Base-by-base conservation (phyloP, 1,140 invertebrate genomes). In the Trichoplusia ni region DNA sequence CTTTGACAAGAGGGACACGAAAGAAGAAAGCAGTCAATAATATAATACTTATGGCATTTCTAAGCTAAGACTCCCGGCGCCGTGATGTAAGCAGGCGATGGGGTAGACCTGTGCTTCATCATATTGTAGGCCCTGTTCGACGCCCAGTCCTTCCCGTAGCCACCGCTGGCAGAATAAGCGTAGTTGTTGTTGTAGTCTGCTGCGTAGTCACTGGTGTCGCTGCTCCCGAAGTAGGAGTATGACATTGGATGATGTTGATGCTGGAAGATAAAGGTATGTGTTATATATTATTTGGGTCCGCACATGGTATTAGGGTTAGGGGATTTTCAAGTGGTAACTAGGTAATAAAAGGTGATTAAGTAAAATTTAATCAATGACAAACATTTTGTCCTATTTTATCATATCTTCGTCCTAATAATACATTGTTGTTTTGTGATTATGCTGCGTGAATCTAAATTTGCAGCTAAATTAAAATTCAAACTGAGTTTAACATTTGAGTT, bases 81-180 rank as follows among this genome's bases (percentile, higher is more conserved):
- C n/a, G 84, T 89, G 1, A 85, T 82, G 21, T 86, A 89, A 8
- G 79, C 71, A 0, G 86, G 84, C 0, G 83, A 56, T 0, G 77
- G 67, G 0, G 86, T 81, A 0, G 75, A 77, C 35, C 86, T 79
- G 29, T 83, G 73, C 38, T 88, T 90, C 4, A 80, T 69, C 18
- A 80, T 46, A 3, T 70, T 71, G 38, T 91, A 91, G 0, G 89
- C 90, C 40, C 90, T 79, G 42, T 90, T 90, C 0, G 89, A 83
- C 1, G 89, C 84, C 85, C 88, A 91, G 37, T 91, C 90, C 59
- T 91, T 91, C 0, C 77, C 77, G 53, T 91, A 90, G 0, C 77
- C 86, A 1, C 73, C 77, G 0, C 75, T 78, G 0, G 83, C 77
- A 0, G 82, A 81, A 40, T 89, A 89, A 0, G 82, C 68, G 40